A percentile compares a stretch with the other conserved stretches of the same genome.
These are phyloP conservation scores for Hyperoplus lanceolatus DNA, from an alignment of 2,797 vertebrate species.

Conservation along the genomic window DNA sequence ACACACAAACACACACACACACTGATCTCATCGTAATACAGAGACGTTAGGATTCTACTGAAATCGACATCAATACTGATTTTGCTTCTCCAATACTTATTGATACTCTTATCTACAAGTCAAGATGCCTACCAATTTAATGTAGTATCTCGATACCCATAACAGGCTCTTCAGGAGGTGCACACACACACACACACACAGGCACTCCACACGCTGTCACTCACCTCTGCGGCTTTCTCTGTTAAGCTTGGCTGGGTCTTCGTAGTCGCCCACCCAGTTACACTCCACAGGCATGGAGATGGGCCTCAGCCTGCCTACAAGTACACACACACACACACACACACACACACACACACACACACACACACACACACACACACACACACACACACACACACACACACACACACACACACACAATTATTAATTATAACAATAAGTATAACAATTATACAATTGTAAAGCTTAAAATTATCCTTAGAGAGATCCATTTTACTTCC, in stretches of 20 bases:
- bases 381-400: no score
- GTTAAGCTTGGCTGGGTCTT: slow-evolving; percentile 96
- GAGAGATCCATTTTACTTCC: neutral
- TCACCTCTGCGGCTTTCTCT: slow-evolving; percentile 89
- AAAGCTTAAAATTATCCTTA: slow-evolving; percentile 19
- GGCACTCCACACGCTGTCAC: slow-evolving; percentile 32
- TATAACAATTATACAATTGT: neutral
- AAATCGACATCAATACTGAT: slow-evolving; percentile 13
- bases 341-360: neutral
- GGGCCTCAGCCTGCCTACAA: slow-evolving; percentile 93
- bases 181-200: slow-evolving; percentile 44
- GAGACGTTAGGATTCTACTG: slow-evolving; percentile 66
- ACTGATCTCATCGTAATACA: slow-evolving; percentile 70
- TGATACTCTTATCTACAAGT: no score
- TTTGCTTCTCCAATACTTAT: no score
- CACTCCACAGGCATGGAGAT: slow-evolving; percentile 99
- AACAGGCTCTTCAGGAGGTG: slow-evolving; percentile 58
- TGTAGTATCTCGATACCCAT: neutral
- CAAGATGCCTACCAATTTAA: no score
- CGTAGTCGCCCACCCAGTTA: slow-evolving; percentile 98
- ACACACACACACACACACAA: no score
- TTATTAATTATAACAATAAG: no score
- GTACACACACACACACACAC: slow-evolving; percentile 42
- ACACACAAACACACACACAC: slow-evolving; percentile 38
- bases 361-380: no score